A percentile compares a stretch with the other conserved stretches of the same genome.
phyloP scores from a whole-genome alignment of 2,888 invertebrate species.

The Fabriciana adippe region DNA sequence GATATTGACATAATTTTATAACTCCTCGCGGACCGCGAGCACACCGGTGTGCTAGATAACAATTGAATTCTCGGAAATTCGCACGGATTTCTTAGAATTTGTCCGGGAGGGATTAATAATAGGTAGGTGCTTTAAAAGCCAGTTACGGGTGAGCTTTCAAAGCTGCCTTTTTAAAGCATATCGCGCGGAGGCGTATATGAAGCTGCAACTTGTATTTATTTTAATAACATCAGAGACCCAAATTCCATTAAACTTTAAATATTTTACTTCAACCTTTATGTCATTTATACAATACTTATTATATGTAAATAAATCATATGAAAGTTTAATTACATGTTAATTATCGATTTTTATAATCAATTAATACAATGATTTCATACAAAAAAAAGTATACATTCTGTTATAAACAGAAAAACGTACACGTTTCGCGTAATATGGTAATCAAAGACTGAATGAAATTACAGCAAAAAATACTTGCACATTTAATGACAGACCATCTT shows the following conservation, averaged over 20 bases:
- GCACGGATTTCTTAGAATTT: too few relatives aligned
- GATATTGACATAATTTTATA: too few relatives aligned
- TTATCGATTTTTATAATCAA: too few relatives aligned
- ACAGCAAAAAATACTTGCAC: conserved; percentile 19
- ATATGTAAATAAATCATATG: too few relatives aligned
- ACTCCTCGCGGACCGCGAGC: too few relatives aligned
- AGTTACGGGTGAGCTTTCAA: not conserved
- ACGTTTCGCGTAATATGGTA: not conserved
- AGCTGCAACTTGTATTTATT: conserved; percentile 14
- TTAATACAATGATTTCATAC: too few relatives aligned
- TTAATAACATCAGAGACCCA: conserved; percentile 11
- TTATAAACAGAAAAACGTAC: not conserved
- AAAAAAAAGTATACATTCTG: too few relatives aligned
- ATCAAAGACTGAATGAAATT: conserved; percentile 15
- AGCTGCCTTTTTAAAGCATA: conserved; percentile 8
- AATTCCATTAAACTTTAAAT: conserved; percentile 9
- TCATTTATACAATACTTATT: not conserved
- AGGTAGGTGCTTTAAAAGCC: too few relatives aligned
- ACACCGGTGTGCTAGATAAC: too few relatives aligned
- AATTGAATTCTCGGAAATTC: too few relatives aligned
- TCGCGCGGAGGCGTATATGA: conserved; percentile 15
- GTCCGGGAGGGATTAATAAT: too few relatives aligned
- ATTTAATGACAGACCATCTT: conserved; percentile 15
- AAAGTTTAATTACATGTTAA: too few relatives aligned
- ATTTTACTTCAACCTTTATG: conserved; percentile 3